Base-by-base conservation (phyloP, 2,113 vertebrate species). In the Paracyprichromis sp. region DNA sequence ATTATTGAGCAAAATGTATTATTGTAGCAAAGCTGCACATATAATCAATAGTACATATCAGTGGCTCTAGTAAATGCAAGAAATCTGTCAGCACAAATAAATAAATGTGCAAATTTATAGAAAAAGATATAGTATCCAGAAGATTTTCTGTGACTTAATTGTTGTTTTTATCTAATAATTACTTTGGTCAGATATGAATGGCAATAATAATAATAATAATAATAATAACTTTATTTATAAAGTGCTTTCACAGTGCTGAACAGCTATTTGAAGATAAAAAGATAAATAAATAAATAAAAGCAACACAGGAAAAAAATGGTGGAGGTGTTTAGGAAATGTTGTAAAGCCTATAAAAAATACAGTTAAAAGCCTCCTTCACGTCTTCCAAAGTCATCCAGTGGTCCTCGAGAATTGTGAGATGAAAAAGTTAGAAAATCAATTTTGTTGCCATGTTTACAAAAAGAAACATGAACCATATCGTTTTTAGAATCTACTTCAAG, bases 381-480 rank as follows among this genome's bases (percentile, higher is more conserved):
- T n/a, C 17, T 63, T 63, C 31, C 59, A 63, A 66, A 66, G 31
- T 36, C 31, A 36, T 3, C 61, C 9, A 19, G 31, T 63, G 9
- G 59, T 36, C 61, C 9, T 19, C 1, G 1, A 36, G 31, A 36
- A 36, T 5, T 36, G 10, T 38, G 61, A 36, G 61, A 66, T 66
- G 12, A 36, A 66, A 66, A 36, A 36, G 31, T 47, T 10, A 76
- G 9, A 19, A 47, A 47, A 26, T 76, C 21, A 0, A 50, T 50
- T 76, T 76, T 76, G 24, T 76, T 50, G 43, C 43, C 71, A 50
- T 31, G 0, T 76, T 50, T 76, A 29, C 24, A 1, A 76, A 66
- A 66, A 21, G 2, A 66, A 66, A 13, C 31, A 38, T 36, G 61
- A 66, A 66, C 6, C 1, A 5, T 38, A 0, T 66, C 1, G 0